Evolutionary conservation across 1,140 invertebrate genomes (phyloP), one percentile per base, ranked within the genome.

Genomic region (Phortica variegata): DNA sequence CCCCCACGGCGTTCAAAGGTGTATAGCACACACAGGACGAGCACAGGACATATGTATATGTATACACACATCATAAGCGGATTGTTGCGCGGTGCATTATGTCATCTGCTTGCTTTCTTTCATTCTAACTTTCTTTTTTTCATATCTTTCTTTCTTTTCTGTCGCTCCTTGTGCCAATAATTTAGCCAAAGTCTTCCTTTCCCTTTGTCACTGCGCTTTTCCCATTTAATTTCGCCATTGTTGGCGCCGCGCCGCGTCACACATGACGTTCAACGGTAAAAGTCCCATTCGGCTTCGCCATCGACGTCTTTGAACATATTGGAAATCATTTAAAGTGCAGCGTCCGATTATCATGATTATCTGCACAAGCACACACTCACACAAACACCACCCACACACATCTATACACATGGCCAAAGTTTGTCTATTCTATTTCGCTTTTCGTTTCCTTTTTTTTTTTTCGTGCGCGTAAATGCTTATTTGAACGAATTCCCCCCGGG

Each of bases 291-390:
- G 52, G 36, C 8, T 15, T 34, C 16, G 13, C 15, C 33, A 21
- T 13, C 42, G 23, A 49, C 16, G 13, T 16, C 33, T 20, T 13
- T 38, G 23, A 49, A 43, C 61, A 57, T 68, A 68, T 68, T 68
- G 63, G 68, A 68, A 68, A 68, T 68, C 63, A 60, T 49, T 68
- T 68, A 68, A 68, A 51, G 65, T 61, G 63, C 63, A 68, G 55
- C 58, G 60, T 54, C 60, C 65, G 65, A 68, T 68, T 68, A 68
- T 63, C 40, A 55, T 68, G 65, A 68, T 68, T 68, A 68, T 68
- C 65, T 57, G 8, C 19, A n/a, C 16, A 15, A 31, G n/a, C 3
- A 13, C 57, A 48, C 54, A n/a, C n/a, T n/a, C n/a, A n/a, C n/a
- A n/a, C 52, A 65, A 52, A 36, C 56, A 31, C 37, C 36, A 19